A percentile compares a stretch with the other conserved stretches of the same genome.
Conservation (phyloP, 1,140 invertebrate species). For the Sinella curviseta region DNA sequence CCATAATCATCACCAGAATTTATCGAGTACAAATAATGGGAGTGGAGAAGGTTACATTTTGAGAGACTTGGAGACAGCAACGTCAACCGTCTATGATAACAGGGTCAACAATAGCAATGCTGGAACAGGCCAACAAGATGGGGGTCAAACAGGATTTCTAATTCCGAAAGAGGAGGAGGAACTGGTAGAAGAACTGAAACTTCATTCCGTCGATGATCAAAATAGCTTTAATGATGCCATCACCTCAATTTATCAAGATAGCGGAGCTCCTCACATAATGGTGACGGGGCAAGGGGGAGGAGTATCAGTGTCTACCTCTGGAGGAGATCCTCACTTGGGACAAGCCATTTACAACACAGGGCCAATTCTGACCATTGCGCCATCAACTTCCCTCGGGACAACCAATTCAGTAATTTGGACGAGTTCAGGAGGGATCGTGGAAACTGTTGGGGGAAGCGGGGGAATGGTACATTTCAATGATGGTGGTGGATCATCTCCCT, state of each 20-base stretch:
- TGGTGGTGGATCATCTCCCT: neutral
- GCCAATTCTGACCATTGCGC: neutral
- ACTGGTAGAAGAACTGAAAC: constrained; percentile 17
- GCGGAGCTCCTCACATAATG: neutral
- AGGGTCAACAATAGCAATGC: neutral
- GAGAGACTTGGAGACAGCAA: neutral
- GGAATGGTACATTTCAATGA: neutral
- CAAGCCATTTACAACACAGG: too few relatives aligned
- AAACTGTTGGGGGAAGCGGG: neutral
- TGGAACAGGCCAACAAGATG: neutral
- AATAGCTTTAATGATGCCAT: neutral
- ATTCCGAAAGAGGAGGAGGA: constrained; percentile 1
- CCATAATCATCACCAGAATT: too few relatives aligned
- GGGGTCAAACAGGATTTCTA: neutral
- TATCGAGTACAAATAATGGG: neutral
- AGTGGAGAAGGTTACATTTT: neutral
- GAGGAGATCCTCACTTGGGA: too few relatives aligned
- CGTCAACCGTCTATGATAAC: neutral
- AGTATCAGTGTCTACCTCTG: too few relatives aligned
- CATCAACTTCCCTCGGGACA: neutral
- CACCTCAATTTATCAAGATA: neutral
- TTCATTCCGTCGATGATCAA: constrained; percentile 5
- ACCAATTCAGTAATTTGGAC: neutral
- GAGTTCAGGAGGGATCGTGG: neutral
- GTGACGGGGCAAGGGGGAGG: too few relatives aligned